phyloP scores from a whole-genome alignment of 2,797 vertebrate genomes.

The Pitangus sulphuratus region DNA sequence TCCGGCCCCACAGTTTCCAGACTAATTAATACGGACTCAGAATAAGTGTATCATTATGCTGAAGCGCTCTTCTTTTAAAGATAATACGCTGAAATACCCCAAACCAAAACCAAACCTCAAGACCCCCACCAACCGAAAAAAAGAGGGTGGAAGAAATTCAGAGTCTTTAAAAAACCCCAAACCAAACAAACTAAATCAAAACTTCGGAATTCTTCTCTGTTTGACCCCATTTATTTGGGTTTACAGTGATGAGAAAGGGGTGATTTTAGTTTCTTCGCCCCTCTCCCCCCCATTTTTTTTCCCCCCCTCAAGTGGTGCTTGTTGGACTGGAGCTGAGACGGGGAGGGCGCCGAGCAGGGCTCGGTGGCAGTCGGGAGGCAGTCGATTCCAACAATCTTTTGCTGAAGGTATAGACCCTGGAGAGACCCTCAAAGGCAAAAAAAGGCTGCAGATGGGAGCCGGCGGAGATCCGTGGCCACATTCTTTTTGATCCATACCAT shows the following conservation, averaged over 20 bases:
- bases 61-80: not conserved
- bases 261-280: rapidly evolving
- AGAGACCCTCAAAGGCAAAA: not conserved
- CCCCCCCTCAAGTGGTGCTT: rapidly evolving
- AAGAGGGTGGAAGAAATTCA: not conserved
- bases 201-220: not conserved
- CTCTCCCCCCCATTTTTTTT: too few species aligned
- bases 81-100: not conserved
- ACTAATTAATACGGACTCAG: not conserved
- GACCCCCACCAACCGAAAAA: rapidly evolving
- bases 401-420: not conserved
- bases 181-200: not conserved
- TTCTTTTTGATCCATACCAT: not conserved
- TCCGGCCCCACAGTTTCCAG: not conserved
- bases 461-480: too few species aligned
- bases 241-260: not conserved
- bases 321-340: not conserved
- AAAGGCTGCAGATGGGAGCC: not conserved
- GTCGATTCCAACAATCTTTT: not conserved
- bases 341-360: not conserved
- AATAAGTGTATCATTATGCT: not conserved
- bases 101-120: not conserved
- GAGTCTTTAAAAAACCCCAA: too few species aligned
- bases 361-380: not conserved
- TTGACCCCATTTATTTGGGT: not conserved